A percentile compares a stretch with the other conserved stretches of the same genome.
These are phyloP conservation scores for Coelopa pilipes DNA, from an alignment of 2,888 invertebrate species.

Conservation along the genomic window DNA sequence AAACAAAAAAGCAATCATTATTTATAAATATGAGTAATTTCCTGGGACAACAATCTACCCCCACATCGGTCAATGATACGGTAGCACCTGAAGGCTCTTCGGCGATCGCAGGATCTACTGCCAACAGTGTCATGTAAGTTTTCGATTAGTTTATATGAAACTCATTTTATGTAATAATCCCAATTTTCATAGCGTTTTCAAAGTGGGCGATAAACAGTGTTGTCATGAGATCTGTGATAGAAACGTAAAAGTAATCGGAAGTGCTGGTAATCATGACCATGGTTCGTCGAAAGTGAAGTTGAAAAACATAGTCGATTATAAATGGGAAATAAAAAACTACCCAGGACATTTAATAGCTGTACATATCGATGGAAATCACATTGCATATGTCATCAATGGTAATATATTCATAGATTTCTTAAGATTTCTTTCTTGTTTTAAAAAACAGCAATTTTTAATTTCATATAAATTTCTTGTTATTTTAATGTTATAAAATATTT, in stretches of 20 bases:
- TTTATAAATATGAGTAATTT: conserved; percentile 32
- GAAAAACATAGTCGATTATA: conserved; percentile 89
- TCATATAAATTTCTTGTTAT: background rate
- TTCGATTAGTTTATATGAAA: background rate
- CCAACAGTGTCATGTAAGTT: conserved; percentile 45
- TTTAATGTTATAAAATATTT: background rate
- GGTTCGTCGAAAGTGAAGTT: conserved; percentile 92
- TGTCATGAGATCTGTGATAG: conserved; percentile 61
- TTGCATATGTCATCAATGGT: conserved; percentile 94
- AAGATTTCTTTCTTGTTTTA: no score
- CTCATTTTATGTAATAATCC: background rate
- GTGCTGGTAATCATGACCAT: conserved; percentile 78
- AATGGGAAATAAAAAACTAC: conserved; percentile 91
- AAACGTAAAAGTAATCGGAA: conserved; percentile 78
- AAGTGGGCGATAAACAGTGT: conserved; percentile 58
- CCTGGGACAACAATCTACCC: conserved; percentile 11
- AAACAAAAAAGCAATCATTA: background rate
- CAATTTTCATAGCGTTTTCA: conserved; percentile 54
- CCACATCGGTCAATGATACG: background rate
- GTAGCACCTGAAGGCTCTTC: conserved; percentile 18
- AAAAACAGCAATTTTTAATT: no score
- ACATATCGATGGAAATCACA: conserved; percentile 84
- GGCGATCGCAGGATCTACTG: conserved; percentile 5
- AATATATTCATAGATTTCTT: no score
- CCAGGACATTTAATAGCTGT: conserved; percentile 88